Evolutionary conservation across 2,888 invertebrate species (phyloP).

Genomic region (Rhyacophila evoluta): DNA sequence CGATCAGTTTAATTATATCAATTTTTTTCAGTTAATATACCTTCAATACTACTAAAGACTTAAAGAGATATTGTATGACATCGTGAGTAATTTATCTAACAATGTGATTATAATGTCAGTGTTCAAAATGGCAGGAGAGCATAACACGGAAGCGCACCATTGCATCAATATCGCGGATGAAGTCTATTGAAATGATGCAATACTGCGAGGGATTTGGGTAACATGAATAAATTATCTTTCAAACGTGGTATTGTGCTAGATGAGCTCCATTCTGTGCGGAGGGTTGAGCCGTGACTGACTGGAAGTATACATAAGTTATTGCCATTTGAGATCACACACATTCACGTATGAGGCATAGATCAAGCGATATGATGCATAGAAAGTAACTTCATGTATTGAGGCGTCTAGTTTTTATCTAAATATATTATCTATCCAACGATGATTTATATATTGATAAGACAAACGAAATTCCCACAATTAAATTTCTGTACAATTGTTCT

Average conservation of each 20-base stretch:
- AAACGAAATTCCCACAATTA: too few relatives aligned
- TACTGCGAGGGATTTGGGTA: not conserved
- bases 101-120: too few relatives aligned
- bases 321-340: not conserved
- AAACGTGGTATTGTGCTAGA: not conserved
- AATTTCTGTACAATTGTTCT: too few relatives aligned
- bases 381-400: too few relatives aligned
- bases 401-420: too few relatives aligned
- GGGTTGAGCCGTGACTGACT: not conserved
- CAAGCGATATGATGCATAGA: not conserved
- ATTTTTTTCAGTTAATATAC: too few relatives aligned
- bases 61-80: too few relatives aligned
- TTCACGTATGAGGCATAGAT: not conserved
- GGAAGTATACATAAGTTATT: not conserved
- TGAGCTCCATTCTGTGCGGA: not conserved
- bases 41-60: too few relatives aligned
- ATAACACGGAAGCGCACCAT: not conserved
- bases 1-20: too few relatives aligned
- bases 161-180: constrained; percentile 11
- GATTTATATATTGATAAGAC: too few relatives aligned
- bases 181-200: not conserved
- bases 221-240: constrained; percentile 27
- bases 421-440: too few relatives aligned
- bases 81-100: too few relatives aligned
- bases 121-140: not conserved